Evolutionary conservation across 2,113 vertebrate species (phyloP), one percentile per base, ranked within the genome.

Genomic region (Tiliqua scincoides): DNA sequence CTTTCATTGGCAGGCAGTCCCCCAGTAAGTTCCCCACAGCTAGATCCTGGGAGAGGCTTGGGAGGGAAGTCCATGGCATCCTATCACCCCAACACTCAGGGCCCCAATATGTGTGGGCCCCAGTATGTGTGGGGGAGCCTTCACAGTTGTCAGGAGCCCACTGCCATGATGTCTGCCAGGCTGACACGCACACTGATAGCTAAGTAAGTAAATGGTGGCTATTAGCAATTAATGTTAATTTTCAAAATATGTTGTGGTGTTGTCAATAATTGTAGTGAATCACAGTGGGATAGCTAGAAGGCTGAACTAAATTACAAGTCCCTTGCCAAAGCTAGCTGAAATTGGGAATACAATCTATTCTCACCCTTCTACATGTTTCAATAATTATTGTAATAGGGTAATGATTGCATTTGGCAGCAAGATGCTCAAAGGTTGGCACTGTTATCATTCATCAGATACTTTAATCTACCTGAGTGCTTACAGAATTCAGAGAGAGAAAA

Each of bases 351-450:
- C 21, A 54, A 35, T 65, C 25, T 20, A 77, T 78, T 54, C 62
- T 30, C 17, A 71, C 35, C 23, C 59, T 37, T 25, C 8, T 59
- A 15, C 0, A 0, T 32, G 3, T 79, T 83, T 35, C 4, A 54
- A 85, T 83, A 80, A 91, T 76, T 76, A 54, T 59, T 89, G 59
- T 80, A 85, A 87, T 82, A 90, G 82, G 80, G 88, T 81, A 83
- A 84, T 79, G 63, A 83, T 86, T 88, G 90, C 86, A 90, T 85
- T 93, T 89, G 80, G 73, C 86, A 89, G 10, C 87, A 62, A 88
- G 82, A 61, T 88, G 79, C 83, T 70, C 76, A 82, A 87, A 91
- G 86, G 62, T n/a, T 87, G 84, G 30, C 43, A 32, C 62, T 68
- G 43, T 43, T 94, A 83, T 37, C 37, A 43, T 87, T 85, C 52